These are phyloP conservation scores for Ectemnius continuus DNA, from an alignment of 2,888 invertebrate species.

Conservation along the genomic window DNA sequence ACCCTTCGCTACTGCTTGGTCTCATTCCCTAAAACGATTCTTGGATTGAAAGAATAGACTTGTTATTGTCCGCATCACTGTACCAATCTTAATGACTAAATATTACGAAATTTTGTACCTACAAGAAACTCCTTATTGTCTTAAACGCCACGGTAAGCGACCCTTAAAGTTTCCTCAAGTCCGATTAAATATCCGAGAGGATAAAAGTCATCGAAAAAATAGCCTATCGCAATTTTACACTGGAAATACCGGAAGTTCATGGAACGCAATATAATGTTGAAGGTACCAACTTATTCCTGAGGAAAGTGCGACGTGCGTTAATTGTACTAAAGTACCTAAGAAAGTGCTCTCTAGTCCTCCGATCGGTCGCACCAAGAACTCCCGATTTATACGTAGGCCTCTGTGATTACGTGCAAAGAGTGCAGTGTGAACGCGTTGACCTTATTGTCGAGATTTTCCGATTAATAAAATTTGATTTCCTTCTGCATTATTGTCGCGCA, in stretches of 20 bases:
- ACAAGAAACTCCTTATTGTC: conserved; percentile 4
- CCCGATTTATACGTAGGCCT: conserved; percentile 46
- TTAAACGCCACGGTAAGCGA: too few relatives aligned
- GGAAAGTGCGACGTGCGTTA: conserved; percentile 6
- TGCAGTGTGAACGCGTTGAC: conserved; percentile 56
- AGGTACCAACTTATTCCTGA: conserved; percentile 5
- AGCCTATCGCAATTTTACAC: conserved; percentile 1
- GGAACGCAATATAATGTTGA: conserved; percentile 17
- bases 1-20: conserved; percentile 19
- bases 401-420: conserved; percentile 58
- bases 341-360: conserved; percentile 40
- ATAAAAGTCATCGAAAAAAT: conserved; percentile 20
- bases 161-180: conserved; percentile 14
- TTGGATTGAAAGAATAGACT: conserved; percentile 45
- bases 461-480: conserved; percentile 36
- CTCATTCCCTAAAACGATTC: conserved; percentile 32
- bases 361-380: conserved; percentile 22
- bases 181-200: too few relatives aligned
- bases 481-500: conserved; percentile 58
- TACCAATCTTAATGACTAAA: conserved; percentile 9
- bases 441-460: conserved; percentile 50
- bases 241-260: background rate
- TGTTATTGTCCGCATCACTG: background rate
- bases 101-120: conserved; percentile 7
- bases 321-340: background rate